Conservation (phyloP, 2,888 invertebrate species). For the Orthosia gracilis region DNA sequence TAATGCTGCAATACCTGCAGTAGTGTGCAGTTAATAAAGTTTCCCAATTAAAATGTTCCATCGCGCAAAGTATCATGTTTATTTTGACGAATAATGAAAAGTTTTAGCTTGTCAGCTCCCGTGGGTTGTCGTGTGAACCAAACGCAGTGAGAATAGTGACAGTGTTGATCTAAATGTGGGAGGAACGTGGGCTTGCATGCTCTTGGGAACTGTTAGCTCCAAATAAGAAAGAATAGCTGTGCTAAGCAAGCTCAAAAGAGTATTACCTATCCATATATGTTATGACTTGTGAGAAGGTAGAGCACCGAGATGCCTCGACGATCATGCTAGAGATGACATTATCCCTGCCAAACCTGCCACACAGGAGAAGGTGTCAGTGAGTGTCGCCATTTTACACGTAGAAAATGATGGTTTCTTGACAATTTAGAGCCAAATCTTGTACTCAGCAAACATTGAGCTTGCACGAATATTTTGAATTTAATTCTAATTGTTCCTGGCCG, state of each 20-base stretch:
- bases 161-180: constrained; percentile 52
- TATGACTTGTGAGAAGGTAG: not conserved
- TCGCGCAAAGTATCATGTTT: constrained; percentile 26
- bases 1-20: too few species aligned
- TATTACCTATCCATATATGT: not conserved
- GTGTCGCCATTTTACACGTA: too few species aligned
- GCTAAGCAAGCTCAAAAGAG: not conserved
- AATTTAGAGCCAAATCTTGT: too few species aligned
- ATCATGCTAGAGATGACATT: not conserved
- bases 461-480: not conserved
- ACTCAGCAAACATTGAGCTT: too few species aligned
- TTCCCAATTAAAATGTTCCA: constrained; percentile 52
- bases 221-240: constrained; percentile 23
- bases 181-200: constrained; percentile 48
- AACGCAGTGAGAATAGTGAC: constrained; percentile 23
- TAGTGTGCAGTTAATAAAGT: constrained; percentile 37
- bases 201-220: constrained; percentile 37
- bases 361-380: not conserved
- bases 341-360: too few species aligned
- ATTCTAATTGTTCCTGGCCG: not conserved
- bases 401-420: too few species aligned
- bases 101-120: constrained; percentile 33
- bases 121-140: constrained; percentile 37
- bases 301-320: not conserved
- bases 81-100: constrained; percentile 52